Evolutionary conservation across 2,888 invertebrate species (phyloP), one percentile per base, ranked within the genome.

Genomic region (Ichneumoninae sp.): DNA sequence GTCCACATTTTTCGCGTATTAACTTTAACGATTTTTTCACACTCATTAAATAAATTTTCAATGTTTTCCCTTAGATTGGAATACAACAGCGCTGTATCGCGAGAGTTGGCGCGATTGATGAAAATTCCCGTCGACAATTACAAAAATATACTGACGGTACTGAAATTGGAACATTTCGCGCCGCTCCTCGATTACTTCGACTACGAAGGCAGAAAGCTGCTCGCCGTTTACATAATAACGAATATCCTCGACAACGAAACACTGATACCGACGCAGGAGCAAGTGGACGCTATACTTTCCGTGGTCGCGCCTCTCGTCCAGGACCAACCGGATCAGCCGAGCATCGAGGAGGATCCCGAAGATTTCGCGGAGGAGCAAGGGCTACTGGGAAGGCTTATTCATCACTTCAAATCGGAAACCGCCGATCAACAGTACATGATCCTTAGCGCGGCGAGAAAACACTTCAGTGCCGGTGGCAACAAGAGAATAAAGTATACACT

Each of bases 291-390:
- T 3, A 95, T 98, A 40, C 94, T 98, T 82, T 95, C 95, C 0
- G 96, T 99, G 94, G 95, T 99, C 52, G 96, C 97, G 8, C 97
- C 98, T 0, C 93, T 99, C 82, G 96, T 99, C 10, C 96, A 96
- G 88, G 98, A 99, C 91, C 98, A 98, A 89, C 95, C 96, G 0
- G 97, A 97, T 90, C 97, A 97, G 90, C 95, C 95, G 0, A 90
- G 92, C 65, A 92, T 94, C 83, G 96, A 96, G 76, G 95, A 96
- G 0, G 98, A 98, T 93, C 95, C 96, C 0, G 99, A 99, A 91
- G 99, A 99, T 94, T 98, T 99, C 93, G 97, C 97, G 44, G 99
- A 99, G 93, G 99, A 98, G 89, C 99, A 99, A 93, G 97, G 98
- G 54, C 94, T 99, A 22, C 95, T 99, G 79, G 99, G 98, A 52